Percentiles rank a stretch among this genome's conserved stretches.
phyloP scores from a whole-genome alignment of 2,113 vertebrate species.

The Halcyon senegalensis region DNA sequence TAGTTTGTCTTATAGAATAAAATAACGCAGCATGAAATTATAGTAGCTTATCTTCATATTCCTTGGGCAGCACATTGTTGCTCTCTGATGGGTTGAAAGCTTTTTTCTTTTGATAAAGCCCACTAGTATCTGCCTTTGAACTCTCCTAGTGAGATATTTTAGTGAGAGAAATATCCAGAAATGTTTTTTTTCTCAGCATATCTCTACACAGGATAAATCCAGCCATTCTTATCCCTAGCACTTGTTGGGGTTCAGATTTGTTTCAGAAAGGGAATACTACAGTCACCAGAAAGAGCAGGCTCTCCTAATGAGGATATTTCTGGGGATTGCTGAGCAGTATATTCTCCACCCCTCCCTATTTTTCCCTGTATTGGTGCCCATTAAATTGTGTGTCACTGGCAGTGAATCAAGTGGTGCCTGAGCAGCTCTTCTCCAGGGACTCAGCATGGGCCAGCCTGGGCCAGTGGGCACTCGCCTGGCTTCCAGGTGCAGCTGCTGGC shows the following conservation, averaged over 20 bases:
- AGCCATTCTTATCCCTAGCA: background rate
- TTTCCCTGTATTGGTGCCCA: background rate
- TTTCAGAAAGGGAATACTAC: background rate
- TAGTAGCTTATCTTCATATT: constrained; percentile 39
- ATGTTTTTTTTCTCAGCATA: background rate
- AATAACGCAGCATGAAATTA: constrained; percentile 60
- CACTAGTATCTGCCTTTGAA: constrained; percentile 10
- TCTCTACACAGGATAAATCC: background rate
- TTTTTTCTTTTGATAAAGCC: constrained; percentile 30
- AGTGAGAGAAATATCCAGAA: background rate
- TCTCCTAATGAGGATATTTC: background rate
- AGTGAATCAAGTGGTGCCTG: background rate
- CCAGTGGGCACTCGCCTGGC: background rate
- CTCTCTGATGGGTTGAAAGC: constrained; percentile 40
- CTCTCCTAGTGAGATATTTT: background rate
- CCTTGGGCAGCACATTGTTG: constrained; percentile 24
- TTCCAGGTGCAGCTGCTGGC: background rate
- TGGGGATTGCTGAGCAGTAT: background rate
- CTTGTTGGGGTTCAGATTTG: background rate
- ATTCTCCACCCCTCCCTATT: background rate
- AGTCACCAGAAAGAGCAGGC: background rate
- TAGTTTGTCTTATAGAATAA: constrained; percentile 44
- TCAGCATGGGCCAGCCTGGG: background rate
- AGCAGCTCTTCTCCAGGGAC: background rate
- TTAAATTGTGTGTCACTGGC: background rate